These are phyloP conservation scores for Drosophila infuscata DNA, from an alignment of 2,888 invertebrate species.

Conservation along the genomic window DNA sequence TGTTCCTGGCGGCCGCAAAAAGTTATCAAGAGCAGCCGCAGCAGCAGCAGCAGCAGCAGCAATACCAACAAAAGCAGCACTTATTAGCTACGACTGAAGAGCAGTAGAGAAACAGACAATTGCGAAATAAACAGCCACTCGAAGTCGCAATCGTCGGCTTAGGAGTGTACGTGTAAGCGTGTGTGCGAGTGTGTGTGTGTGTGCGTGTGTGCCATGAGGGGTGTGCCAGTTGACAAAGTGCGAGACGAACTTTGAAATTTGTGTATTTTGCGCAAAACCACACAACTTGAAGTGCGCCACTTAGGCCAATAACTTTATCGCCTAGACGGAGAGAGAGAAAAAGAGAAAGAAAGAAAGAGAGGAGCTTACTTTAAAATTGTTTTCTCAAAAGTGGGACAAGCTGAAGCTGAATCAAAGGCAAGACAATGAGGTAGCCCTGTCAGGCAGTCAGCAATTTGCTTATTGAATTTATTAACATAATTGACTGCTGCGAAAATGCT, in stretches of 20 bases:
- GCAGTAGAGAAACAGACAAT: conserved; percentile 60
- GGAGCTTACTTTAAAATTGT: conserved; percentile 40
- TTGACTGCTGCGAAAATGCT: conserved; percentile 58
- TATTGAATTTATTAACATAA: conserved; percentile 76
- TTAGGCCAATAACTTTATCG: conserved; percentile 69
- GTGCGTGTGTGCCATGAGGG: background rate
- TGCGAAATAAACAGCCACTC: conserved; percentile 69
- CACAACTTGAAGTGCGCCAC: conserved; percentile 66
- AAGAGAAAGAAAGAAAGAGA: background rate
- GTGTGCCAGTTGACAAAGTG: conserved; percentile 64
- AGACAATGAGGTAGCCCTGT: conserved; percentile 25
- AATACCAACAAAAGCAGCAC: conserved; percentile 26
- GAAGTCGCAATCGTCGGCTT: conserved; percentile 35
- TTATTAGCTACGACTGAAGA: conserved; percentile 59
- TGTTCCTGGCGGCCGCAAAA: conserved; percentile 29
- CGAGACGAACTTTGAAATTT: conserved; percentile 66
- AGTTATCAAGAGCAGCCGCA: conserved; percentile 40
- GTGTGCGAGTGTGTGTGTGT: conserved; percentile 11
- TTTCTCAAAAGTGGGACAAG: conserved; percentile 29
- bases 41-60: conserved; percentile 7
- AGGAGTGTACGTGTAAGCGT: background rate
- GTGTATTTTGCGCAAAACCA: conserved; percentile 65
- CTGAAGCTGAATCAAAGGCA: conserved; percentile 41
- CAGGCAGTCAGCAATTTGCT: conserved; percentile 48
- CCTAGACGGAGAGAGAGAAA: conserved; percentile 16